Evolutionary conservation across 2,113 vertebrate species (phyloP).

Genomic region (Morone chrysops): DNA sequence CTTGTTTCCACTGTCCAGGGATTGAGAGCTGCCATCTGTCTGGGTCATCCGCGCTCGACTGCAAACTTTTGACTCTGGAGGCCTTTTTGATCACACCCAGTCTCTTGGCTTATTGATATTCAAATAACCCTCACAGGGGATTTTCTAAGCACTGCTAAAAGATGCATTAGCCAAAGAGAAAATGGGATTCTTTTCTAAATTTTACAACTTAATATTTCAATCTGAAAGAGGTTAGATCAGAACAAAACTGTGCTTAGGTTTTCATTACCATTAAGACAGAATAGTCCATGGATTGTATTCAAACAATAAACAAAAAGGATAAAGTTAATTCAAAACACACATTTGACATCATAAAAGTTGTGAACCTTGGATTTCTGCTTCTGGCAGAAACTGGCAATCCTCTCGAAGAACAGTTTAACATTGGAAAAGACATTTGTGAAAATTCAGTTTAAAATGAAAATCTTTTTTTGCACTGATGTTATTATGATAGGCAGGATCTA

Average conservation of each 20-base stretch:
- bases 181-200: slow-evolving; percentile 47
- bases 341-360: background rate
- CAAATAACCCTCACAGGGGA: slow-evolving; percentile 50
- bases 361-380: background rate
- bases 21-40: slow-evolving; percentile 78
- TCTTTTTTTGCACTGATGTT: too few relatives aligned
- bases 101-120: slow-evolving; percentile 70
- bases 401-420: background rate
- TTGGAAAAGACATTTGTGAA: slow-evolving; percentile 7
- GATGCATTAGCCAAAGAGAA: slow-evolving; percentile 57
- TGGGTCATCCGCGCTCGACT: slow-evolving; percentile 54
- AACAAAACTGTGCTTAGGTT: slow-evolving; percentile 36
- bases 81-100: slow-evolving; percentile 61
- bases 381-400: background rate
- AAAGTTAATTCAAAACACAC: background rate
- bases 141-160: slow-evolving; percentile 62
- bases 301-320: slow-evolving; percentile 12
- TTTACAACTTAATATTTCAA: slow-evolving; percentile 50
- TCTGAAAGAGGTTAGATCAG: slow-evolving; percentile 37
- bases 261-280: slow-evolving; percentile 25
- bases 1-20: slow-evolving; percentile 70
- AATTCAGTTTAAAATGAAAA: background rate
- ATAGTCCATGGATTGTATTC: background rate
- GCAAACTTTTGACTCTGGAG: slow-evolving; percentile 66
- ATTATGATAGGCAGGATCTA: too few relatives aligned